Conservation (phyloP, 2,113 vertebrate species). For the Anoplopoma fimbria region DNA sequence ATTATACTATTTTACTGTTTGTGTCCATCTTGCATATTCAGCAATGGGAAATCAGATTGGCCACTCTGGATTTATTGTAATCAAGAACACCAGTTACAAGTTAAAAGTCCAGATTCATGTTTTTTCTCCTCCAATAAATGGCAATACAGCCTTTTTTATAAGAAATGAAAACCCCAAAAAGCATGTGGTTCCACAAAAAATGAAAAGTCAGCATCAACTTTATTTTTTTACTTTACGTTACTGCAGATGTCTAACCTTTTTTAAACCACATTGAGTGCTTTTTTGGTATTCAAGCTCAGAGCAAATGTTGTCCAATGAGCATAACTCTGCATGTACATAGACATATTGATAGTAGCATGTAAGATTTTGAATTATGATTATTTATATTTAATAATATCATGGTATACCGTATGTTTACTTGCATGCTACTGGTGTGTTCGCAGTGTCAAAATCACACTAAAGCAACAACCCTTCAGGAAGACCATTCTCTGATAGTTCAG, state of each 20-base stretch:
- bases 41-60: slow-evolving; percentile 41
- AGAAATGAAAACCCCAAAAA: slow-evolving; percentile 20
- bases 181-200: background rate
- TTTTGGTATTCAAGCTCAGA: background rate
- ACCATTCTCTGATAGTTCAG: background rate
- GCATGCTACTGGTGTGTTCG: background rate
- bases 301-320: background rate
- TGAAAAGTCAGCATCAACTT: slow-evolving; percentile 33
- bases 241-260: background rate
- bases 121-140: slow-evolving; percentile 12
- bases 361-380: background rate
- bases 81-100: slow-evolving; percentile 11
- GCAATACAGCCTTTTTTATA: slow-evolving; percentile 15
- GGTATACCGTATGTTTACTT: background rate
- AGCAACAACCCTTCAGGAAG: background rate
- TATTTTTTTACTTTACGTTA: no score
- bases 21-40: slow-evolving; percentile 37
- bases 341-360: background rate
- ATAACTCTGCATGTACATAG: background rate
- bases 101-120: slow-evolving; percentile 7
- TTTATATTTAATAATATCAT: background rate
- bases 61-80: slow-evolving; percentile 2
- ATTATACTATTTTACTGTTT: slow-evolving; percentile 27
- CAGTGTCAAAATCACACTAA: background rate
- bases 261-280: slow-evolving; percentile 2